Evolutionary conservation across 2,888 invertebrate species (phyloP).

Genomic region (Rhorus exstirpatorius): DNA sequence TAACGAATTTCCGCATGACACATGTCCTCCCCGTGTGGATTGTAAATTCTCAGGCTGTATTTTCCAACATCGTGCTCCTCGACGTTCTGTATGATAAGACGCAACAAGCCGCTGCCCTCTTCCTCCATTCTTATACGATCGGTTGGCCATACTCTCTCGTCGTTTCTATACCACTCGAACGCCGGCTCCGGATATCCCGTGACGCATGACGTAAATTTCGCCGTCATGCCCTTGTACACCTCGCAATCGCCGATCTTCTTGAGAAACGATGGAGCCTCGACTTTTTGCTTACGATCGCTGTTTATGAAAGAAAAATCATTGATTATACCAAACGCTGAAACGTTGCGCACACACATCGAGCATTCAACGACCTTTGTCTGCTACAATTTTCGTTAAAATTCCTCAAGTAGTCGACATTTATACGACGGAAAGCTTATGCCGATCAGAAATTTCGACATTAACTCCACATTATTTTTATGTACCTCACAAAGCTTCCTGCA

Average conservation of each 20-base stretch:
- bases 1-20: conserved; percentile 93
- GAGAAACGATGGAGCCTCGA: conserved; percentile 95
- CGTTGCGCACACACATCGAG: no score
- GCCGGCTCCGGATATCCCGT: conserved; percentile 95
- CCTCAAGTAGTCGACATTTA: no score
- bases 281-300: conserved; percentile 91
- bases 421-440: no score
- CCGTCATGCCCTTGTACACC: conserved; percentile 94
- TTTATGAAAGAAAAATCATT: background rate
- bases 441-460: no score
- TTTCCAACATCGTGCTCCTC: conserved; percentile 94
- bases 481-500: no score
- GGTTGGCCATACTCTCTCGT: conserved; percentile 92
- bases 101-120: conserved; percentile 93
- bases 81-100: conserved; percentile 93
- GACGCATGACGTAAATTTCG: conserved; percentile 97
- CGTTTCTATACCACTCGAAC: conserved; percentile 95
- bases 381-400: no score
- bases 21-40: conserved; percentile 93
- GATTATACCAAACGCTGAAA: no score
- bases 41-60: conserved; percentile 94
- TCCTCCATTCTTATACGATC: conserved; percentile 94
- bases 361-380: no score
- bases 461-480: no score
- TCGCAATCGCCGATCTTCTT: conserved; percentile 96